Base-by-base conservation (phyloP, 2,113 vertebrate genomes). In the Pimephales promelas region DNA sequence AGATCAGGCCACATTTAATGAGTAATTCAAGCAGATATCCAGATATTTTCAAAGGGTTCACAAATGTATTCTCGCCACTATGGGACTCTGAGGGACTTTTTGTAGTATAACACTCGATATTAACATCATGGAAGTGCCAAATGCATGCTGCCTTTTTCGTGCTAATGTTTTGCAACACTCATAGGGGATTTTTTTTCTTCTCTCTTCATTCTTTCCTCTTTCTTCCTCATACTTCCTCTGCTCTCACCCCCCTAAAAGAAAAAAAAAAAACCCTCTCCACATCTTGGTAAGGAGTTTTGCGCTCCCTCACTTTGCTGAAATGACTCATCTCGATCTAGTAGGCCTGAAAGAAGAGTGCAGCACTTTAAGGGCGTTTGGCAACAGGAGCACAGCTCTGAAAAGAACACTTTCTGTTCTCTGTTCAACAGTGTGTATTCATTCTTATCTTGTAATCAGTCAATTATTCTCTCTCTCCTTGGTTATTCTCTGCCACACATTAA, bases 391-490 rank as follows among this genome's bases (percentile, higher is more conserved):
- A 66, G 40, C 31, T 77, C 49, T 81, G 64, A 54, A 70, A 81
- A 70, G 79, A 81, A 40, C 22, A 70, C 79, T 81, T 81, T 70
- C 79, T 71, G 62, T 81, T 81, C 64, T 81, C 64, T 54, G 79
- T 71, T 81, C 79, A 81, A 20, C 79, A 80, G 24, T 49, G 26
- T 66, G 61, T 80, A 40, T 71, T 81, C 79, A 71, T 81, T 81
- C 79, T 81, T 81, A 81, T 81, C 79, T 81, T 81, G 79, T 71
- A 81, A 70, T 81, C 79, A 71, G 79, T 81, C 79, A 81, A 26
- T 81, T 70, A 81, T 81, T 81, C 79, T 56, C 79, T 56, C 79
- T 81, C 47, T 81, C 31, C 64, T 70, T 36, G 8, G 79, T 81
- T 64, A 20, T 47, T 70, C 79, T 54, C 31, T 36, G 79, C 79